phyloP scores from a whole-genome alignment of 2,888 invertebrate genomes.

The Boloria selene region DNA sequence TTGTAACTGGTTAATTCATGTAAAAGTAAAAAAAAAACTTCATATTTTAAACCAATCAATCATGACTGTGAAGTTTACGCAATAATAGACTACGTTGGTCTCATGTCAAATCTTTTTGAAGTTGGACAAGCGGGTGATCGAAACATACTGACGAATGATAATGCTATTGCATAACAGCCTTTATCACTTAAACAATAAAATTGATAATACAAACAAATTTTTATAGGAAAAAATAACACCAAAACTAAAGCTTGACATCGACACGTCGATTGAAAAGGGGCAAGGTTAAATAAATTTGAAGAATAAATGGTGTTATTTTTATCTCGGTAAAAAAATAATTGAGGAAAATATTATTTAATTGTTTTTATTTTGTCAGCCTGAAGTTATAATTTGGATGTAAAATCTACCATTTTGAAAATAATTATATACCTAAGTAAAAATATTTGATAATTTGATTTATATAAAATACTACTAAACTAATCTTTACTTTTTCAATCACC shows the following conservation, averaged over 20 bases:
- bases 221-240: neutral
- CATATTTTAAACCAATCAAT: neutral
- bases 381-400: too few species aligned
- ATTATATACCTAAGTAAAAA: too few species aligned
- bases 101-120: conserved; percentile 45
- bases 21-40: too few species aligned
- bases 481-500: too few species aligned
- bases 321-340: neutral
- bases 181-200: conserved; percentile 17
- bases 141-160: conserved; percentile 11
- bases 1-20: too few species aligned
- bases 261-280: conserved; percentile 45
- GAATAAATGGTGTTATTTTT: conserved; percentile 17
- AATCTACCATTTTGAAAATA: too few species aligned
- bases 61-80: conserved; percentile 32
- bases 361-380: too few species aligned
- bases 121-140: conserved; percentile 48
- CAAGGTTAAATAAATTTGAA: conserved; percentile 40
- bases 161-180: conserved; percentile 14
- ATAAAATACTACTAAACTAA: too few species aligned
- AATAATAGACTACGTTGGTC: conserved; percentile 32
- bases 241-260: conserved; percentile 39
- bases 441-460: too few species aligned
- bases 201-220: neutral
- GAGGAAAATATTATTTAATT: conserved; percentile 5